Conservation (phyloP, 2,113 vertebrate species). For the Silurus asotus region DNA sequence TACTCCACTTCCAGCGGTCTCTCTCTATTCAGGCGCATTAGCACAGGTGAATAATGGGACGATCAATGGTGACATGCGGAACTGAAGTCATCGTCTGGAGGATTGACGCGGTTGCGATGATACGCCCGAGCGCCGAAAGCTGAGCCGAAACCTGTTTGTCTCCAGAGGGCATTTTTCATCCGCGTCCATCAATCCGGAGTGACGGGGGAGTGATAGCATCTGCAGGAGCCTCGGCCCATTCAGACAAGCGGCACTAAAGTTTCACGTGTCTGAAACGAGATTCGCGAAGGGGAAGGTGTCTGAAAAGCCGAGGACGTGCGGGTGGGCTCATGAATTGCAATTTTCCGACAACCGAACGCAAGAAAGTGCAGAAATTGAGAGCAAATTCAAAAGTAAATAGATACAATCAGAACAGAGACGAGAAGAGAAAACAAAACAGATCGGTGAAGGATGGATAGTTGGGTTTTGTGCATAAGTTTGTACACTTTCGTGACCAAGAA, state of each 20-base stretch:
- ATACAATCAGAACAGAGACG: neutral
- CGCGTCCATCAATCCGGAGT: constrained; percentile 45
- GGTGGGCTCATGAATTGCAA: neutral
- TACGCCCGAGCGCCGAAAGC: constrained; percentile 61
- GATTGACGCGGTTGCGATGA: constrained; percentile 67
- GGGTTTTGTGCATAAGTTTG: neutral
- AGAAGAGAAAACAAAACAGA: neutral
- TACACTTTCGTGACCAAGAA: neutral
- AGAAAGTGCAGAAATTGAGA: neutral
- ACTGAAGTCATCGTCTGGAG: constrained; percentile 67
- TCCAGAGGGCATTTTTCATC: constrained; percentile 52
- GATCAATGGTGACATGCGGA: constrained; percentile 61
- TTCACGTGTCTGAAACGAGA: neutral
- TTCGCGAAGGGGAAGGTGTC: neutral
- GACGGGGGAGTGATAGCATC: constrained; percentile 44
- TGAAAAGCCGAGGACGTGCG: neutral
- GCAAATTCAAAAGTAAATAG: constrained; percentile 9
- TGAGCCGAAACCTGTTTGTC: constrained; percentile 40
- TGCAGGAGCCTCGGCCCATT: constrained; percentile 15
- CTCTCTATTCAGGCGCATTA: constrained; percentile 58
- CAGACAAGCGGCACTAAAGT: constrained; percentile 20
- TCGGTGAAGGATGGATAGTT: no score
- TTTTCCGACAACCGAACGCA: neutral
- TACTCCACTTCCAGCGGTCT: constrained; percentile 54
- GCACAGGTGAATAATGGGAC: constrained; percentile 71